Evolutionary conservation across 1,140 invertebrate genomes (phyloP).

Genomic region (Andricus grossulariae): DNA sequence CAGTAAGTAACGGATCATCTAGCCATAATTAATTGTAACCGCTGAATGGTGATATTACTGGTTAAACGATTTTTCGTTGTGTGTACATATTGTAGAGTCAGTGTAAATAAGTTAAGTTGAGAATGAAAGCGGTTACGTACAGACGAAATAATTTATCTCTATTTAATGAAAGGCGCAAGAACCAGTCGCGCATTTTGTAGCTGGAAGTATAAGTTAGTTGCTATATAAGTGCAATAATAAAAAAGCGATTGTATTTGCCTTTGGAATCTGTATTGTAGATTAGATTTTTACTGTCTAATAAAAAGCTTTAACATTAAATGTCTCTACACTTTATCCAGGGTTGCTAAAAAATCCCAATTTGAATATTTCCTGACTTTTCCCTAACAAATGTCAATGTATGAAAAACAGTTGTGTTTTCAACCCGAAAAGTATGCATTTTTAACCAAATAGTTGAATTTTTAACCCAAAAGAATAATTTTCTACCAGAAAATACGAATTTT

Average conservation of each 20-base stretch:
- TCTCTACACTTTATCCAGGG: not conserved
- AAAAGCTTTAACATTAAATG: not conserved
- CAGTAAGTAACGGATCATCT: constrained; percentile 53
- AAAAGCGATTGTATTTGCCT: not conserved
- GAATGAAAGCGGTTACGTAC: constrained; percentile 35
- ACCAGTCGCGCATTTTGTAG: constrained; percentile 1
- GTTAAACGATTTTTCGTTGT: constrained; percentile 41
- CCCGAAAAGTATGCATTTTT: too few relatives aligned
- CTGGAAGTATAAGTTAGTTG: constrained; percentile 11
- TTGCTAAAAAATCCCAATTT: too few relatives aligned
- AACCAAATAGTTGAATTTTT: too few relatives aligned
- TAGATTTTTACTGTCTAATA: not conserved
- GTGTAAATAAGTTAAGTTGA: constrained; percentile 46
- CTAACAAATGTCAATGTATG: too few relatives aligned
- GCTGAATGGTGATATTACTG: constrained; percentile 55
- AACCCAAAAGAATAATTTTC: too few relatives aligned
- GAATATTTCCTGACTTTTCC: too few relatives aligned
- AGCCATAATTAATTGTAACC: constrained; percentile 59
- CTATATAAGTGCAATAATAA: constrained; percentile 6
- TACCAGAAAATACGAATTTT: too few relatives aligned
- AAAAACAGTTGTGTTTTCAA: too few relatives aligned
- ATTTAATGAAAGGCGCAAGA: constrained; percentile 34
- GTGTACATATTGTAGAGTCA: constrained; percentile 51
- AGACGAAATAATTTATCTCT: constrained; percentile 42
- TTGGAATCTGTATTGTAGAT: not conserved